phyloP scores from a whole-genome alignment of 2,113 vertebrate genomes.

The Mus musculus region DNA sequence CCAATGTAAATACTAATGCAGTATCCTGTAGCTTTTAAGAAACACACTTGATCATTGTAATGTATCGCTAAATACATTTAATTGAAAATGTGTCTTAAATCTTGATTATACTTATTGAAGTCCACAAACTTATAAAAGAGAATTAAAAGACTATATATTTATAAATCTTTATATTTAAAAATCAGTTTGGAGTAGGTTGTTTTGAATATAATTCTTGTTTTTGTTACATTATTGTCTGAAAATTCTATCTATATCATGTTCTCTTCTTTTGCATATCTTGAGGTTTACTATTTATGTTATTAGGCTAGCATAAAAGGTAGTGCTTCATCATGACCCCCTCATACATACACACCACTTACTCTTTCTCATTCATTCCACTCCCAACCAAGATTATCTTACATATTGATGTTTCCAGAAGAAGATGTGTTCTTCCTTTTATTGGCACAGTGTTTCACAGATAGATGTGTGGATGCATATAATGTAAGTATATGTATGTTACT shows the following conservation, averaged over 20 bases:
- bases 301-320: background rate
- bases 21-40: background rate
- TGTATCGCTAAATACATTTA: background rate
- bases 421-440: background rate
- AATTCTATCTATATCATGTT: background rate
- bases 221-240: background rate
- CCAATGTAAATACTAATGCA: background rate
- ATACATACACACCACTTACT: background rate
- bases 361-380: background rate
- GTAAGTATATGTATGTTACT: background rate
- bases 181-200: background rate
- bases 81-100: background rate
- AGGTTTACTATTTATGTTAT: background rate
- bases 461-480: background rate
- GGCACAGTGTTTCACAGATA: background rate
- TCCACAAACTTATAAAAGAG: background rate
- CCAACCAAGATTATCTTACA: conserved; percentile 23
- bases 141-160: background rate
- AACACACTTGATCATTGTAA: background rate
- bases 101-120: background rate
- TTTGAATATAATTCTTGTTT: background rate
- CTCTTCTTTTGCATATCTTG: background rate
- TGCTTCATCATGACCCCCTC: background rate
- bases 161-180: background rate
- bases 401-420: background rate